Evolutionary conservation across 2,888 invertebrate genomes (phyloP).

Genomic region (Acronicta alni): DNA sequence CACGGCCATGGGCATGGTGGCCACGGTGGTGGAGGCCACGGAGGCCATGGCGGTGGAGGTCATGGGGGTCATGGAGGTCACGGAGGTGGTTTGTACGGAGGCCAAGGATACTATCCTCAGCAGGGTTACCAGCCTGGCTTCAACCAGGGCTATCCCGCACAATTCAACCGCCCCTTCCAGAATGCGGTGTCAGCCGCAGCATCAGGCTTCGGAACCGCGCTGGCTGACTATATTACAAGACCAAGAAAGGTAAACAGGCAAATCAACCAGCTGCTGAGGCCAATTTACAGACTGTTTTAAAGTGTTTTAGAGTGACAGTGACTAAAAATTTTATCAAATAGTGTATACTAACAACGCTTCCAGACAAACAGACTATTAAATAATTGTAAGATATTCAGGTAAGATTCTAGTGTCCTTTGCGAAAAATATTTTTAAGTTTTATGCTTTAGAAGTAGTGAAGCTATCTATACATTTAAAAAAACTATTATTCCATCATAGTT

Average conservation of each 20-base stretch:
- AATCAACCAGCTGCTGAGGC: conserved; percentile 77
- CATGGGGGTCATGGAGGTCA: conserved; percentile 46
- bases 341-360: neutral
- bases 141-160: conserved; percentile 47
- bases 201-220: conserved; percentile 86
- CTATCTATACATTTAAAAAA: too few relatives aligned
- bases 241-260: conserved; percentile 78
- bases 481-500: too few relatives aligned
- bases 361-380: neutral
- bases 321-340: neutral
- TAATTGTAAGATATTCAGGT: neutral
- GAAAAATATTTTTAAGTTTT: neutral
- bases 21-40: conserved; percentile 53
- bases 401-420: neutral
- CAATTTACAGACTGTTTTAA: conserved; percentile 78
- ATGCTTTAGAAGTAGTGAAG: too few relatives aligned
- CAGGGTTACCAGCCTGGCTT: conserved; percentile 36
- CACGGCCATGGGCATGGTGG: conserved; percentile 59
- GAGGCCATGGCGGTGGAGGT: conserved; percentile 52
- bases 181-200: conserved; percentile 80
- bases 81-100: conserved; percentile 48
- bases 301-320: conserved; percentile 20
- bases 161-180: conserved; percentile 72
- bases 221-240: conserved; percentile 81
- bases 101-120: conserved; percentile 47